Conservation (phyloP, 2,113 vertebrate species). For the Equus przewalskii region DNA sequence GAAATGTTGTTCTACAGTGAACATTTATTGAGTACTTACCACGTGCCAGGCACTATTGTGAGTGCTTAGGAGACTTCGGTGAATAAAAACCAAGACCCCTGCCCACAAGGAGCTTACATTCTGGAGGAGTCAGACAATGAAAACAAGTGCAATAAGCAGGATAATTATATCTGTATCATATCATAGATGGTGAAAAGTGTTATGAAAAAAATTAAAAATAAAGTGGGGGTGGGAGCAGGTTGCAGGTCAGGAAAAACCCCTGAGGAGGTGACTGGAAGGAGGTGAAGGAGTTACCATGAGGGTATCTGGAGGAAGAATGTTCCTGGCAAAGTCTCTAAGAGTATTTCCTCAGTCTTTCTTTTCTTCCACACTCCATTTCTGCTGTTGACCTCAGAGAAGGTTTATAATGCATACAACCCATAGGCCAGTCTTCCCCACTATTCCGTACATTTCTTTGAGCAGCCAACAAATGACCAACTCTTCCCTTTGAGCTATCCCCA, state of each 20-base stretch:
- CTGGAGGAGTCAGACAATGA: background rate
- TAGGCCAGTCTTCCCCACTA: background rate
- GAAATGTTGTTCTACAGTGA: background rate
- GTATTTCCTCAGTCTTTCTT: background rate
- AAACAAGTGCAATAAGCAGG: background rate
- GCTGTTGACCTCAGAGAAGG: background rate
- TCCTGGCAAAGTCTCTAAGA: background rate
- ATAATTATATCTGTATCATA: background rate
- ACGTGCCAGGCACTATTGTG: background rate
- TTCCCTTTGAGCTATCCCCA: background rate
- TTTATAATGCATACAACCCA: background rate
- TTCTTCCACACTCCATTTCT: background rate
- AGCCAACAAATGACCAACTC: background rate
- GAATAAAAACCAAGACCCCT: background rate
- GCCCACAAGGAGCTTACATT: background rate
- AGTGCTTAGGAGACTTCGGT: background rate
- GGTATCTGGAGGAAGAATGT: background rate
- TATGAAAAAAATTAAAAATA: background rate
- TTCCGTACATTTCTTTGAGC: slow-evolving; percentile 11
- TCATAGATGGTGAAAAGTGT: background rate
- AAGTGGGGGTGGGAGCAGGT: background rate
- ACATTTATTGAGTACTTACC: background rate
- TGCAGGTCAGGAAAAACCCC: background rate
- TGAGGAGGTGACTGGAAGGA: background rate
- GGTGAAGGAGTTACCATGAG: background rate